Evolutionary conservation across 2,797 vertebrate species (phyloP), one percentile per base, ranked within the genome.

Genomic region (Rhinogobio ventralis): DNA sequence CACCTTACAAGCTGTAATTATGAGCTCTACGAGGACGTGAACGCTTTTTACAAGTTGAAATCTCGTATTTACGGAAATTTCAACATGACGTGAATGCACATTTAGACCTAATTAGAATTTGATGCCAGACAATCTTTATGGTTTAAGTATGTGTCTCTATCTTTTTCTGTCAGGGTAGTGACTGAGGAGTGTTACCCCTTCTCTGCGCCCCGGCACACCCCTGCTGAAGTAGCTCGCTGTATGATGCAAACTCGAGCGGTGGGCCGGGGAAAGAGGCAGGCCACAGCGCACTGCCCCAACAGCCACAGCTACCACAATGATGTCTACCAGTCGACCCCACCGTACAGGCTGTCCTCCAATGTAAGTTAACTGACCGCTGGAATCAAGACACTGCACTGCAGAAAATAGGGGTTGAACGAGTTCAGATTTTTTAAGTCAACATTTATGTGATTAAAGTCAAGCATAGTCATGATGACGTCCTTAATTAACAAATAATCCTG

Each of bases 241-340:
- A 99, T 99, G 98, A 99, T 99, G 98, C 97, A 97, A 90, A 99
- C 96, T 76, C 96, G 96, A 64, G 95, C 96, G 0, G 92, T 94
- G 10, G 97, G 97, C 20, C 91, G 98, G 19, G 98, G 98, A 51
- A 99, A 99, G 93, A 95, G 98, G 1, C 98, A 96, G 90, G 95
- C 95, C 75, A 95, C 94, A 0, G 93, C 94, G 49, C 96, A 90
- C 0, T 99, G 98, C 90, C 98, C 98, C 88, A 99, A 97, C 90
- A 85, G 80, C 60, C 88, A 96, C 45, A 96, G 94, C 92, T 93
- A 96, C 92, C 96, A 97, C 36, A 99, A 98, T 30, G 90, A 93
- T 60, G 96, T 99, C 91, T 98, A 98, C 89, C 96, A 97, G 64
- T 97, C 96, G 85, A 96, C 95, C 0, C 96, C 97, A 0, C 96